These are phyloP conservation scores for Xestia sexstrigata DNA, from an alignment of 2,888 invertebrate genomes.

Conservation along the genomic window DNA sequence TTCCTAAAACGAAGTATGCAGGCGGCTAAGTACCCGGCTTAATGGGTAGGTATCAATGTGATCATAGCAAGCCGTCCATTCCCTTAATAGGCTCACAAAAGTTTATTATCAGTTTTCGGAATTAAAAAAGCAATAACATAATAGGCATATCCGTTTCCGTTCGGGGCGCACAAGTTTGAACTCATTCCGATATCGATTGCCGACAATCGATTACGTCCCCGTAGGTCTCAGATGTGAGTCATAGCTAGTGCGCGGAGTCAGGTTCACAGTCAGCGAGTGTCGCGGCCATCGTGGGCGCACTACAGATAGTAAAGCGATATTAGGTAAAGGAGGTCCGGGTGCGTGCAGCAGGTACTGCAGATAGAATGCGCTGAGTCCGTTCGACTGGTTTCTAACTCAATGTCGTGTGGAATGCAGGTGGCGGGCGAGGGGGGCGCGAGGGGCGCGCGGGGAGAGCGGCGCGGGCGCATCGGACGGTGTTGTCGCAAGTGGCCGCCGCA, in stretches of 20 bases:
- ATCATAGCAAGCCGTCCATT: conserved; percentile 39
- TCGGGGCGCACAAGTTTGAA: conserved; percentile 44
- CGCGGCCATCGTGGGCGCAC: conserved; percentile 49
- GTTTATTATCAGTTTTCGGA: conserved; percentile 61
- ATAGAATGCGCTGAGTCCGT: conserved; percentile 83
- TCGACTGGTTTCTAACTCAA: conserved; percentile 89
- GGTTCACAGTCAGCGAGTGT: conserved; percentile 48
- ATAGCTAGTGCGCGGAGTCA: conserved; percentile 40
- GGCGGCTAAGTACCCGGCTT: conserved; percentile 49
- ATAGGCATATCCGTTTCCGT: conserved; percentile 64
- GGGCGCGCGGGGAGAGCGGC: conserved; percentile 70
- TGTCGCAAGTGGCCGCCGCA: conserved; percentile 89
- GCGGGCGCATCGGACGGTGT: conserved; percentile 85
- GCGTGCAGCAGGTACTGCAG: conserved; percentile 72
- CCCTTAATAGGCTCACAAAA: conserved; percentile 45
- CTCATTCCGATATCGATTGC: conserved; percentile 59
- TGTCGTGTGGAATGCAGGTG: conserved; percentile 88
- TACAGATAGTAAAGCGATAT: conserved; percentile 65
- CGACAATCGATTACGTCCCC: conserved; percentile 52
- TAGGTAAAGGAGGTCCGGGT: conserved; percentile 71
- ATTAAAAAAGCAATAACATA: conserved; percentile 63
- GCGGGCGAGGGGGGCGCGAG: conserved; percentile 63
- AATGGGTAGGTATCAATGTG: conserved; percentile 60
- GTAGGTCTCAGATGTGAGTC: conserved; percentile 59
- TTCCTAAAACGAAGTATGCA: conserved; percentile 54